A percentile compares a stretch with the other conserved stretches of the same genome.
Conservation (phyloP, 2,797 vertebrate genomes). For the Falco cherrug region DNA sequence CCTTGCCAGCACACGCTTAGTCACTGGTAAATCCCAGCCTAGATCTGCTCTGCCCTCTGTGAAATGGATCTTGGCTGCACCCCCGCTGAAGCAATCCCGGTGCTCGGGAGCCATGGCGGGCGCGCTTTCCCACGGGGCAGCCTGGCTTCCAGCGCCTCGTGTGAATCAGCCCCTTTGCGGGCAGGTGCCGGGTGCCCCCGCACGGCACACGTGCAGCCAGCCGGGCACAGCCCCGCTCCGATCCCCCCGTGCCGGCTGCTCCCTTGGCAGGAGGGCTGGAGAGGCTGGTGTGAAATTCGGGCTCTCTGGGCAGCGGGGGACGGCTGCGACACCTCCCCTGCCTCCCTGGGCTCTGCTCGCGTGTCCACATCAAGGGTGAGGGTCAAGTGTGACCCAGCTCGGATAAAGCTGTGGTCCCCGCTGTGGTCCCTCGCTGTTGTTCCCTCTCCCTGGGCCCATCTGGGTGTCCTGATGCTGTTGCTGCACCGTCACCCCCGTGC, state of each 20-base stretch:
- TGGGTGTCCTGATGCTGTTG: background rate
- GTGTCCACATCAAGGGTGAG: accelerated
- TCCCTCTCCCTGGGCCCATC: background rate
- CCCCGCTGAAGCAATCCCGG: slow-evolving; percentile 65
- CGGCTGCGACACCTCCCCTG: background rate
- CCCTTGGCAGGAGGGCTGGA: accelerated
- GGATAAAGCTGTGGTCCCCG: accelerated
- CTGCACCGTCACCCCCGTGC: accelerated
- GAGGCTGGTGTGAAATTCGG: accelerated
- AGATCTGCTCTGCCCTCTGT: slow-evolving; percentile 51
- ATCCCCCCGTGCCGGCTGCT: accelerated
- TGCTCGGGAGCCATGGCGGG: slow-evolving; percentile 73
- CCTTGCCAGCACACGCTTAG: slow-evolving; percentile 73
- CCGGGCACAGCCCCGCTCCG: accelerated
- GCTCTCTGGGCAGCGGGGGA: background rate
- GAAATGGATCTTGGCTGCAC: slow-evolving; percentile 67
- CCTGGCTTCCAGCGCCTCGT: background rate
- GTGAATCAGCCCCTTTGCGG: slow-evolving; percentile 33
- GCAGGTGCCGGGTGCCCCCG: background rate
- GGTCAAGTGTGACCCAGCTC: accelerated
- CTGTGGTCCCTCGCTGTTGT: background rate
- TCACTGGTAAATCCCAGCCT: slow-evolving; percentile 70
- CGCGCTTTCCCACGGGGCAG: slow-evolving; percentile 62
- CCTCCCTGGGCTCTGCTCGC: background rate
- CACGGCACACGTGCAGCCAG: accelerated